A percentile compares a stretch with the other conserved stretches of the same genome.
Conservation (phyloP, 2,797 vertebrate species). For the Channa striata region DNA sequence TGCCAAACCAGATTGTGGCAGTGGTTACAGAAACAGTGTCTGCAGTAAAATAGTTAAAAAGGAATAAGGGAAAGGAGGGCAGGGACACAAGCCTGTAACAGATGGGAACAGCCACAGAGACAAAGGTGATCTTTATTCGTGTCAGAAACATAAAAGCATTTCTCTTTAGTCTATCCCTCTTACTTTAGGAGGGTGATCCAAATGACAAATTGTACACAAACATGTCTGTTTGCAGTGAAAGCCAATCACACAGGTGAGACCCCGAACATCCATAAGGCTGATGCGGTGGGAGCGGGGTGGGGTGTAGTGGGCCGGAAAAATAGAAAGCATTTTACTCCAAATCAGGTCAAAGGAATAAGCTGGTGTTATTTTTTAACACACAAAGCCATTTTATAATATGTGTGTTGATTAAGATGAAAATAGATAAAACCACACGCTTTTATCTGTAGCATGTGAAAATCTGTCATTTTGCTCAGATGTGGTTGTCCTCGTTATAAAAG, state of each 20-base stretch:
- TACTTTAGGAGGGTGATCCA: constrained; percentile 21
- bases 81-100: constrained; percentile 14
- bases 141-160: constrained; percentile 27
- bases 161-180: constrained; percentile 14
- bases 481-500: constrained; percentile 32
- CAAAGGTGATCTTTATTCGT: constrained; percentile 22
- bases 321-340: constrained; percentile 15
- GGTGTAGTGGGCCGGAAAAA: neutral
- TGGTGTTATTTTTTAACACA: constrained; percentile 7
- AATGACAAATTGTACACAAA: constrained; percentile 8
- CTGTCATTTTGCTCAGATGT: constrained; percentile 34
- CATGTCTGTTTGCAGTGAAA: neutral
- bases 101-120: constrained; percentile 9
- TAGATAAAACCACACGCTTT: constrained; percentile 54
- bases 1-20: constrained; percentile 11
- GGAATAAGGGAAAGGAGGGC: neutral
- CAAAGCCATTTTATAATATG: constrained; percentile 14
- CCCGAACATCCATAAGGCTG: constrained; percentile 4
- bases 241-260: constrained; percentile 10
- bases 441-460: constrained; percentile 27
- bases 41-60: constrained; percentile 1
- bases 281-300: no score
- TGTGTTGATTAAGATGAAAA: constrained; percentile 49
- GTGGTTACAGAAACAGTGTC: neutral
- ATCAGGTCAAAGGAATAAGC: constrained; percentile 5